phyloP scores from a whole-genome alignment of 2,113 vertebrate species.

The Macroglossus sobrinus region DNA sequence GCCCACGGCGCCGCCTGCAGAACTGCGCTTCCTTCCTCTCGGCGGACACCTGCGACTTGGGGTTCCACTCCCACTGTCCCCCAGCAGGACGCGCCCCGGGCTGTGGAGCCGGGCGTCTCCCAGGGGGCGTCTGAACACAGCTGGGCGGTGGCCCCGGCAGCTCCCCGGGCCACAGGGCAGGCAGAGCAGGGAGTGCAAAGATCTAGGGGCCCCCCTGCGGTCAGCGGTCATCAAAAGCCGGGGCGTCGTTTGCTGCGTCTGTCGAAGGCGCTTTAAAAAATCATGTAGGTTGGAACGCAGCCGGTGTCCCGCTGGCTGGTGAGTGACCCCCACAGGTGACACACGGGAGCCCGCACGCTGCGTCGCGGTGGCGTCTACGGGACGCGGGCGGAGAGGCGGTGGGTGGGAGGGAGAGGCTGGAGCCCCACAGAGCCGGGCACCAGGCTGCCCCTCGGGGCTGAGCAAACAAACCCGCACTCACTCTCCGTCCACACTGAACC shows the following conservation, averaged over 20 bases:
- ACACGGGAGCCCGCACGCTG: rapidly evolving
- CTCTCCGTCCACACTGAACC: rapidly evolving
- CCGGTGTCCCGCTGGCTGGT: rapidly evolving
- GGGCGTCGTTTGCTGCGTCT: neutral
- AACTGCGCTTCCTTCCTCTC: too few relatives aligned
- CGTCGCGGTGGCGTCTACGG: rapidly evolving
- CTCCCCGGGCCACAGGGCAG: too few relatives aligned
- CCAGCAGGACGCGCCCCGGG: too few relatives aligned
- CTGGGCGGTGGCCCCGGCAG: too few relatives aligned
- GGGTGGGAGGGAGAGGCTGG: neutral
- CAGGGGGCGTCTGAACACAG: neutral
- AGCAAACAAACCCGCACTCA: neutral
- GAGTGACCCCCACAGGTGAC: rapidly evolving
- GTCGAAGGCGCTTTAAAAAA: rapidly evolving
- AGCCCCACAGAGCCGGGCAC: too few relatives aligned
- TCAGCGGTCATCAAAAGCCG: neutral
- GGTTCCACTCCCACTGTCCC: rapidly evolving
- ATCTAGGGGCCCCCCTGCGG: rapidly evolving
- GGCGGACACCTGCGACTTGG: rapidly evolving
- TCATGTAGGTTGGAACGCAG: neutral
- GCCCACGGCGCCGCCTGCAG: too few relatives aligned
- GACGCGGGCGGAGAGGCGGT: rapidly evolving
- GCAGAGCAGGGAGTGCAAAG: neutral
- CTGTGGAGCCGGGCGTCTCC: neutral
- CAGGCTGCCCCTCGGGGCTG: rapidly evolving